Conservation (phyloP, 2,113 vertebrate genomes). For the Lasiurus cinereus region DNA sequence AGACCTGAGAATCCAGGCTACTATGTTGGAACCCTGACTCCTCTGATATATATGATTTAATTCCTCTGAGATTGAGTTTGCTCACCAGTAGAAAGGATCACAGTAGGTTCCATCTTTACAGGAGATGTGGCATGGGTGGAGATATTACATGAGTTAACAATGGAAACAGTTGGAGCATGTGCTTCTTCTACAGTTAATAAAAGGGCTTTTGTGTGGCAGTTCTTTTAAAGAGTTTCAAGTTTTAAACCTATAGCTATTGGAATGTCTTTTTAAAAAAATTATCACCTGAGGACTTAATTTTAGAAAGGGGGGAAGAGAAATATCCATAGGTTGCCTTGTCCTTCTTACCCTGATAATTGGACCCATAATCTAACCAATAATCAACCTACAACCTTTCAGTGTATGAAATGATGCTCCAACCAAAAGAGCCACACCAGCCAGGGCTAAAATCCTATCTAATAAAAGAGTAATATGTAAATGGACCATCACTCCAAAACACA, state of each 20-base stretch:
- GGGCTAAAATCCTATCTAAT: background rate
- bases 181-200: background rate
- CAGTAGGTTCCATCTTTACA: background rate
- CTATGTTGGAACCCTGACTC: background rate
- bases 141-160: background rate
- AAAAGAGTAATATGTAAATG: too few relatives aligned
- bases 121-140: background rate
- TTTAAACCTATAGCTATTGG: background rate
- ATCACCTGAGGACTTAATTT: background rate
- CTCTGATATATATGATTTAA: background rate
- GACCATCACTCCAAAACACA: too few relatives aligned
- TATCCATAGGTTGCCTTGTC: background rate
- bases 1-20: background rate
- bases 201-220: background rate
- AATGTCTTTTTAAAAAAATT: background rate
- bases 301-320: background rate
- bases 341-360: background rate
- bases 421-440: background rate
- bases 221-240: background rate
- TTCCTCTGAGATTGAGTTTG: background rate
- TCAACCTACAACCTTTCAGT: background rate
- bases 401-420: background rate
- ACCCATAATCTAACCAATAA: background rate
- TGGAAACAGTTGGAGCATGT: background rate
- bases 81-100: background rate